phyloP scores from a whole-genome alignment of 2,888 invertebrate species.

The Aporophyla nigra region DNA sequence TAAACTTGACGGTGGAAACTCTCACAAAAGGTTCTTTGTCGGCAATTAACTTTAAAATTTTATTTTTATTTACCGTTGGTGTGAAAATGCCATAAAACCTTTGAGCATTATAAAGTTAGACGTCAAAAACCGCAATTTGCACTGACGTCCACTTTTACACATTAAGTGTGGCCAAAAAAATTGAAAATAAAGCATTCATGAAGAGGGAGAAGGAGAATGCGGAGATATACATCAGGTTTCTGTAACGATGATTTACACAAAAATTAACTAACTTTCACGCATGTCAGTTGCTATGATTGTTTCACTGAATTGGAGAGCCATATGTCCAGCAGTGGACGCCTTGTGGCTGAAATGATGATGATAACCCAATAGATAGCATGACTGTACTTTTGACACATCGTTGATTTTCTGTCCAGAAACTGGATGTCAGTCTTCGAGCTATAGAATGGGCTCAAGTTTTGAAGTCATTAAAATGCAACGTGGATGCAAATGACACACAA shows the following conservation, averaged over 20 bases:
- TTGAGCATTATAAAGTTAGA: conserved; percentile 32
- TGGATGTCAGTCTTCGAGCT: background rate
- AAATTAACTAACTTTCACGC: background rate
- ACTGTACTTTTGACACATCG: background rate
- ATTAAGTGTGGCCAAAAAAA: background rate
- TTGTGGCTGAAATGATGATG: too few species aligned
- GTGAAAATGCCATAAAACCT: conserved; percentile 47
- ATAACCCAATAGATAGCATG: background rate
- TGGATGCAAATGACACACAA: background rate
- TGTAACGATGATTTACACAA: background rate
- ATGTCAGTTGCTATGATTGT: background rate
- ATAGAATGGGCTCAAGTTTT: background rate
- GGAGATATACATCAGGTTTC: background rate
- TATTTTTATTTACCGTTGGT: conserved; percentile 44
- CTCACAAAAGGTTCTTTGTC: conserved; percentile 56
- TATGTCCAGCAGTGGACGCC: too few species aligned
- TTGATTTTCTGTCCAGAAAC: background rate
- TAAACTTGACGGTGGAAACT: conserved; percentile 44
- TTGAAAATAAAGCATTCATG: conserved; percentile 14
- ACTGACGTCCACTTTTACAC: conserved; percentile 11
- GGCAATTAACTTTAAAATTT: conserved; percentile 61
- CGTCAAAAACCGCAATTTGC: conserved; percentile 19
- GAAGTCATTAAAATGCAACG: background rate
- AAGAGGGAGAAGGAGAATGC: background rate
- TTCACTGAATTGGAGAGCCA: too few species aligned